Conservation (phyloP, 1,140 invertebrate genomes). For the Pogonomyrmex barbatus region DNA sequence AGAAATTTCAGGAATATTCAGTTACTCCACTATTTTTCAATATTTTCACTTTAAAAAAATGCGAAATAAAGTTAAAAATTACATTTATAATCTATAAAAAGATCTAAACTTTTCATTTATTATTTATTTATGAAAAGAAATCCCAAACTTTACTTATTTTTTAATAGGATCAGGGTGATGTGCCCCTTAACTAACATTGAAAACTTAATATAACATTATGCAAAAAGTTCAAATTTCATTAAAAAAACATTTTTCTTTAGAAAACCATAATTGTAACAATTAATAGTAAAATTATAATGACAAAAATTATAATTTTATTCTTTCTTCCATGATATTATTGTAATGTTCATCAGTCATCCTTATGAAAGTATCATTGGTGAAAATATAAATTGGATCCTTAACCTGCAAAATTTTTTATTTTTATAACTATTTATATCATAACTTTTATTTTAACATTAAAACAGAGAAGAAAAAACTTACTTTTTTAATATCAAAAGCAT, state of each 20-base stretch:
- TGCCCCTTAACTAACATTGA: background rate
- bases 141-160: too few species aligned
- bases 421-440: background rate
- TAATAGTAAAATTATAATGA: too few species aligned
- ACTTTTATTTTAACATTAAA: background rate
- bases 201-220: slow-evolving; percentile 8
- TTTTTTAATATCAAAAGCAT: slow-evolving; percentile 90
- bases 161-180: too few species aligned
- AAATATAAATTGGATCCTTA: slow-evolving; percentile 91
- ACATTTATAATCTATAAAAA: too few species aligned
- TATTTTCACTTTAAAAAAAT: too few species aligned
- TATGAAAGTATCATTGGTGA: slow-evolving; percentile 89
- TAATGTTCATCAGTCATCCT: slow-evolving; percentile 90
- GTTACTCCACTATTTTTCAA: too few species aligned
- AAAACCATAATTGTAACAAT: background rate
- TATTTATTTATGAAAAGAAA: too few species aligned
- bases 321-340: slow-evolving; percentile 88
- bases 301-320: slow-evolving; percentile 86
- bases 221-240: background rate
- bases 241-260: background rate
- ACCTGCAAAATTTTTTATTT: slow-evolving; percentile 79
- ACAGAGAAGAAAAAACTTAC: slow-evolving; percentile 56
- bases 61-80: too few species aligned
- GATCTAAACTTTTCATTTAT: too few species aligned
- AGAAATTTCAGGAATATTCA: too few species aligned